These are phyloP conservation scores for Eleginops maclovinus DNA, from an alignment of 2,113 vertebrate species.

Conservation along the genomic window DNA sequence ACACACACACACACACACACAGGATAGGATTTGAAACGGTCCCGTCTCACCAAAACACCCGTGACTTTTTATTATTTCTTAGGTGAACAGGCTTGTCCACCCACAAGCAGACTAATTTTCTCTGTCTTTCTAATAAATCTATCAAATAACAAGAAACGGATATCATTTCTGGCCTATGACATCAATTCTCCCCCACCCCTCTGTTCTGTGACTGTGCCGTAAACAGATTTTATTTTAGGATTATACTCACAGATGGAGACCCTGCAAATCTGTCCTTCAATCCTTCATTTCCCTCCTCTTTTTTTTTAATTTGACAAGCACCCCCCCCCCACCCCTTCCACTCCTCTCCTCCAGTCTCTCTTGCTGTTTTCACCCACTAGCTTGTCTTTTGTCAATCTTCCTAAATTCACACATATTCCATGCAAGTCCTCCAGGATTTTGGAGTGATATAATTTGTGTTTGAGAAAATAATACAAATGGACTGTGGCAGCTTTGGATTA, in stretches of 20 bases:
- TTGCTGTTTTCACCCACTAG: slow-evolving; percentile 55
- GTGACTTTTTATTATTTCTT: slow-evolving; percentile 24
- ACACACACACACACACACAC: slow-evolving; percentile 1
- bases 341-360: slow-evolving; percentile 24
- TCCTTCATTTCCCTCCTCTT: slow-evolving; percentile 48
- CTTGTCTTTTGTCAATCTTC: slow-evolving; percentile 62
- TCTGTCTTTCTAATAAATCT: slow-evolving; percentile 24
- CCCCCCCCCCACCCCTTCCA: not conserved
- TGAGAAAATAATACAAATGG: slow-evolving; percentile 59
- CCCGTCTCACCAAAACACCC: slow-evolving; percentile 15
- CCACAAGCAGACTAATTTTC: slow-evolving; percentile 7
- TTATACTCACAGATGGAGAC: slow-evolving; percentile 81
- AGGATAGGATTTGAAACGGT: slow-evolving; percentile 40
- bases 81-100: not conserved
- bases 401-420: slow-evolving; percentile 69
- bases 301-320: slow-evolving; percentile 1
- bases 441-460: slow-evolving; percentile 53
- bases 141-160: slow-evolving; percentile 51
- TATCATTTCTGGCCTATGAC: slow-evolving; percentile 54
- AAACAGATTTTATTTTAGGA: slow-evolving; percentile 74
- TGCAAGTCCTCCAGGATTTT: slow-evolving; percentile 55
- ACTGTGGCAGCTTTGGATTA: slow-evolving; percentile 54
- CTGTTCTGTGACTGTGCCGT: slow-evolving; percentile 44
- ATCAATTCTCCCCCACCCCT: slow-evolving; percentile 24
- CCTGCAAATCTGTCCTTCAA: slow-evolving; percentile 68